Conservation (phyloP, 2,113 vertebrate genomes). For the Camelus bactrianus region DNA sequence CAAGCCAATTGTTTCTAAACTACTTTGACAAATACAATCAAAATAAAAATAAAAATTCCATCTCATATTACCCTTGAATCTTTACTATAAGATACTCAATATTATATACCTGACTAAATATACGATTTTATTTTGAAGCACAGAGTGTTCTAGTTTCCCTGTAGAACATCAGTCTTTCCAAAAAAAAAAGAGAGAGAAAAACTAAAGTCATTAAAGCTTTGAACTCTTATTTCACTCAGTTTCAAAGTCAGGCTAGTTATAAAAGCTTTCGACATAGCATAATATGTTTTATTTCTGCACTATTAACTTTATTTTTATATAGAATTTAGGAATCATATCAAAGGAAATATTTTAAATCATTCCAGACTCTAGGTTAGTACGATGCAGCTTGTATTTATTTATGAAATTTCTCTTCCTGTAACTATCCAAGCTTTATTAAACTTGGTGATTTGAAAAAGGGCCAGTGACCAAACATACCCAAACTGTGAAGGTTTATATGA, state of each 20-base stretch:
- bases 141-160: not conserved
- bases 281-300: constrained; percentile 61
- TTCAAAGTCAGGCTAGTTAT: constrained; percentile 74
- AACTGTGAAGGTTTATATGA: not conserved
- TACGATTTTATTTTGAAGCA: not conserved
- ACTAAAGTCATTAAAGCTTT: constrained; percentile 55
- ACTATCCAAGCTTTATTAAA: constrained; percentile 60
- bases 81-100: not conserved
- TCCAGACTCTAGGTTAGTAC: constrained; percentile 66
- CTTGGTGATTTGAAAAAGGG: constrained; percentile 6
- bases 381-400: constrained; percentile 60
- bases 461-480: not conserved
- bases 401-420: constrained; percentile 62
- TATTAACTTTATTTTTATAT: constrained; percentile 60
- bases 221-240: constrained; percentile 53
- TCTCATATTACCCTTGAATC: not conserved
- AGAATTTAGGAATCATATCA: constrained; percentile 73
- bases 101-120: not conserved
- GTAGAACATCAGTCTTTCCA: not conserved
- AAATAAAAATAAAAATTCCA: not conserved
- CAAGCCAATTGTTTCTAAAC: constrained; percentile 13
- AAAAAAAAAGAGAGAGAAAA: not conserved
- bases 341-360: constrained; percentile 78
- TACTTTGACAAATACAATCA: not conserved
- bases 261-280: constrained; percentile 65